phyloP scores from a whole-genome alignment of 1,140 invertebrate genomes.

The Alviniconcha marisindica region DNA sequence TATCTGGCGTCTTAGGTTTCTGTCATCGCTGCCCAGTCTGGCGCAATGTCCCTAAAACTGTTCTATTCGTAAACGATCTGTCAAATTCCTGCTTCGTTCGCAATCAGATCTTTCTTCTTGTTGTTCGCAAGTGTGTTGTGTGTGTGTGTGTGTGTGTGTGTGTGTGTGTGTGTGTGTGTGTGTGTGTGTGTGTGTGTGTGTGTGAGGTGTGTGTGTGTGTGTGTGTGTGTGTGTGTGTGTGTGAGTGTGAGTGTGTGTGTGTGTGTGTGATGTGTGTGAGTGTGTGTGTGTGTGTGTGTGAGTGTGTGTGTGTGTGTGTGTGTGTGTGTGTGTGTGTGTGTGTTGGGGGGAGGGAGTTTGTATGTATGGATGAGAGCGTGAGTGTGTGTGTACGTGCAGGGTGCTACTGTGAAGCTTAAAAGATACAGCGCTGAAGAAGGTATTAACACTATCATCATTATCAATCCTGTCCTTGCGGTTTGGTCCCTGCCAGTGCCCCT shows the following conservation, averaged over 20 bases:
- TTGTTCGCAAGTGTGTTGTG: too few relatives aligned
- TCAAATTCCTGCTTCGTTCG: too few relatives aligned
- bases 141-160: neutral
- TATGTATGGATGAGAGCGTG: conserved; percentile 7
- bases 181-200: conserved; percentile 15
- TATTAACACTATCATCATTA: too few relatives aligned
- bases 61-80: too few relatives aligned
- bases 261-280: neutral
- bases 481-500: too few relatives aligned
- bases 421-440: too few relatives aligned
- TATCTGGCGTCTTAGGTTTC: too few relatives aligned
- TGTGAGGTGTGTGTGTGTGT: conserved; percentile 2
- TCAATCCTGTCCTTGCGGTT: too few relatives aligned
- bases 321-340: neutral
- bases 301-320: conserved; percentile 4
- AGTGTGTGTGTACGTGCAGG: conserved; percentile 6
- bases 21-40: too few relatives aligned
- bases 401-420: too few relatives aligned
- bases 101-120: too few relatives aligned
- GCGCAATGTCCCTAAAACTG: too few relatives aligned
- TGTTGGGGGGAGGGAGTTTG: neutral
- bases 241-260: conserved; percentile 17
- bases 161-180: conserved; percentile 21
- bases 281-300: conserved; percentile 6
- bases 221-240: conserved; percentile 18